phyloP scores from a whole-genome alignment of 1,140 invertebrate genomes.

The Hydropsyche tenuis region DNA sequence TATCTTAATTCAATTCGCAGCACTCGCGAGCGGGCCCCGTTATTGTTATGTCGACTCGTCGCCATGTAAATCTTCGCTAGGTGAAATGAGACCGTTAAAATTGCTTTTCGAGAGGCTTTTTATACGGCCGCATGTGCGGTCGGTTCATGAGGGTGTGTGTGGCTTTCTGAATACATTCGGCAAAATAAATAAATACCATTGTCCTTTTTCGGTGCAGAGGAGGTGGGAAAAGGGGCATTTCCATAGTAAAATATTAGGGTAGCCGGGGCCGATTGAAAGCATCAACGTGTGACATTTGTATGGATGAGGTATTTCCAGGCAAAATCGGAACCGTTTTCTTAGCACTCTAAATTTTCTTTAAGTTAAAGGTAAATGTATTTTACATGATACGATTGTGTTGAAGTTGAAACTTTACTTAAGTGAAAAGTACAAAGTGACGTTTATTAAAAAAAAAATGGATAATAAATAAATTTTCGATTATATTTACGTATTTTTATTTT shows the following conservation, averaged over 20 bases:
- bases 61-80: constrained; percentile 2
- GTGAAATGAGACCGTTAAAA: neutral
- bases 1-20: constrained; percentile 18
- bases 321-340: constrained; percentile 25
- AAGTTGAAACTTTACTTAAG: neutral
- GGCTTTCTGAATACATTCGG: neutral
- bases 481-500: no score
- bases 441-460: no score
- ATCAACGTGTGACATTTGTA: constrained; percentile 43
- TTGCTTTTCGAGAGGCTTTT: constrained; percentile 7
- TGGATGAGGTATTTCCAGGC: constrained; percentile 42
- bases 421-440: no score
- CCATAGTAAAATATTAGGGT: constrained; percentile 45
- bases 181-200: constrained; percentile 39
- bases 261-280: constrained; percentile 33
- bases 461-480: no score
- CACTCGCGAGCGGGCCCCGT: neutral
- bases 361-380: constrained; percentile 9
- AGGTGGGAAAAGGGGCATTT: constrained; percentile 37
- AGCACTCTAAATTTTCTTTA: constrained; percentile 3
- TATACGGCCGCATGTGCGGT: no score
- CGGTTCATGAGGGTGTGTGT: neutral
- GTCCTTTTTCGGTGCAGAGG: constrained; percentile 25
- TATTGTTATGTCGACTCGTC: neutral
- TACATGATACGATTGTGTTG: neutral